Conservation (phyloP, 2,888 invertebrate species). For the Lobophora halterata region DNA sequence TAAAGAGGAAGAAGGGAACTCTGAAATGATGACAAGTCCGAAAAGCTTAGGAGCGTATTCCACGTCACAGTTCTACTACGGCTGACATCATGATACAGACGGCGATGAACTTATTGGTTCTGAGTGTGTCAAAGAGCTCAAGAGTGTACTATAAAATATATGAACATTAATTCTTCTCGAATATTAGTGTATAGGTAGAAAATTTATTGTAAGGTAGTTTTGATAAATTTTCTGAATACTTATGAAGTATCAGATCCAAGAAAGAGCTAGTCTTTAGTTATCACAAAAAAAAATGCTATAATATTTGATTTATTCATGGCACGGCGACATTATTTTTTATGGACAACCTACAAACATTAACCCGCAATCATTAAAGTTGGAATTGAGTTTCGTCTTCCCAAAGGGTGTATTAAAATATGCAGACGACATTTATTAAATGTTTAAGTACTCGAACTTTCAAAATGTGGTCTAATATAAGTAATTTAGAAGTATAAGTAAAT, state of each 20-base stretch:
- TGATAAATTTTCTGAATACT: constrained; percentile 1
- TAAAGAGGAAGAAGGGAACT: constrained; percentile 45
- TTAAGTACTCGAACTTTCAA: constrained; percentile 10
- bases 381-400: constrained; percentile 18
- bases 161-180: background rate
- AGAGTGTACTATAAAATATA: constrained; percentile 2
- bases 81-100: constrained; percentile 52
- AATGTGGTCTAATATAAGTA: constrained; percentile 5
- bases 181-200: too few species aligned
- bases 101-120: constrained; percentile 31
- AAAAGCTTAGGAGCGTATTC: constrained; percentile 67
- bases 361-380: constrained; percentile 22
- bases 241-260: constrained; percentile 8
- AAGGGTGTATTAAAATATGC: constrained; percentile 13
- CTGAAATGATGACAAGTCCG: constrained; percentile 62
- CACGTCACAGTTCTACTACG: constrained; percentile 65
- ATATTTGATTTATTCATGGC: constrained; percentile 16
- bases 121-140: constrained; percentile 5
- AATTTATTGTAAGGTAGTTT: background rate
- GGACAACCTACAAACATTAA: constrained; percentile 16
- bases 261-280: constrained; percentile 6
- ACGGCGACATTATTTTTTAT: constrained; percentile 10
- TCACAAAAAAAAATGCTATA: constrained; percentile 2
- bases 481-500: too few species aligned
- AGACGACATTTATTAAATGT: constrained; percentile 13